Evolutionary conservation across 2,113 vertebrate species (phyloP).

Genomic region (Centropus bengalensis): DNA sequence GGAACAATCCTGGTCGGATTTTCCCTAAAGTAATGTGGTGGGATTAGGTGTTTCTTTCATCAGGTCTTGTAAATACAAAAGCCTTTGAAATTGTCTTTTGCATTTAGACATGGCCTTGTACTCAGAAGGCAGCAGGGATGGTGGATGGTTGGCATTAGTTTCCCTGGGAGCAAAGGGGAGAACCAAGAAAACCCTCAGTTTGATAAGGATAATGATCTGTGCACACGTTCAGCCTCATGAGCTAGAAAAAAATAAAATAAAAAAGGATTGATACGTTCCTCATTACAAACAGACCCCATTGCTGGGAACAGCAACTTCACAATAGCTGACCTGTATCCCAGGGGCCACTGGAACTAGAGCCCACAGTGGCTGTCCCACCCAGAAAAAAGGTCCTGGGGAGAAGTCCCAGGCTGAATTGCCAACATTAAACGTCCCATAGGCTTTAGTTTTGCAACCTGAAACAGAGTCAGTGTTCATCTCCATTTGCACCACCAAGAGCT

Average conservation of each 20-base stretch:
- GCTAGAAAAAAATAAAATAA: not conserved
- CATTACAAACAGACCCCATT: not conserved
- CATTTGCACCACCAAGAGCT: not conserved
- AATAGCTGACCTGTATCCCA: not conserved
- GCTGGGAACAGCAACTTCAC: not conserved
- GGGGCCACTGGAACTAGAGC: not conserved
- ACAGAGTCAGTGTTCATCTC: not conserved
- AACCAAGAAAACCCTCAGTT: not conserved
- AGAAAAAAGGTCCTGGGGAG: not conserved
- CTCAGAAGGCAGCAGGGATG: not conserved
- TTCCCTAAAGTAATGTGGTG: not conserved
- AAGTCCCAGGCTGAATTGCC: not conserved
- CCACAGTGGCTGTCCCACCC: not conserved
- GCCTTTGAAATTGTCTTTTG: not conserved
- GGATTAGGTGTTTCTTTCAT: not conserved
- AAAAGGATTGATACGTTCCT: not conserved
- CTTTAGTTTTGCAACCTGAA: not conserved
- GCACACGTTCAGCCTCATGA: not conserved
- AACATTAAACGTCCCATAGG: not conserved
- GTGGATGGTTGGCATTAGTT: not conserved
- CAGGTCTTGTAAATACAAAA: not conserved
- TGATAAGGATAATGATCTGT: not conserved
- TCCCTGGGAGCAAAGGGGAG: not conserved
- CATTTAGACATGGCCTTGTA: not conserved
- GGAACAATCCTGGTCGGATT: not conserved